A percentile compares a stretch with the other conserved stretches of the same genome.
phyloP scores from a whole-genome alignment of 2,888 invertebrate species.

The Acronicta leporina region DNA sequence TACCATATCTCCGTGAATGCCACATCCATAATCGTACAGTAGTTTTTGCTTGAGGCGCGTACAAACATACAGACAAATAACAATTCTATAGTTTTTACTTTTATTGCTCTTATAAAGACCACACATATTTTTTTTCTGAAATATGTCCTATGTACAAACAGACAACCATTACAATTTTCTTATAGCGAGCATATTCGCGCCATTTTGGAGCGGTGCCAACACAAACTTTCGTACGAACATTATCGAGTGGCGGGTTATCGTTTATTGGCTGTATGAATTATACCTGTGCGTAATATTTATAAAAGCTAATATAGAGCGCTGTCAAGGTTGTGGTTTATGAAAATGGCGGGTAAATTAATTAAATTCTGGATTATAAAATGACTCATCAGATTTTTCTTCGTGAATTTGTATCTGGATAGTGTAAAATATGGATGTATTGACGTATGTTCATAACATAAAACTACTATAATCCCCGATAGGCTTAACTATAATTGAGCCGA shows the following conservation, averaged over 20 bases:
- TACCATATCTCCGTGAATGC: too few relatives aligned
- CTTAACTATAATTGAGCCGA: too few relatives aligned
- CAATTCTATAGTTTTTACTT: too few relatives aligned
- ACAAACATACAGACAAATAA: too few relatives aligned
- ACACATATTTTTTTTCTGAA: too few relatives aligned
- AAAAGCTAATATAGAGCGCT: constrained; percentile 41
- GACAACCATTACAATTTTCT: constrained; percentile 30
- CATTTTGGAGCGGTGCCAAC: constrained; percentile 44
- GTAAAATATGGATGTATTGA: too few relatives aligned
- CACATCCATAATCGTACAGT: too few relatives aligned
- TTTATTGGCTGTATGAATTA: constrained; percentile 53
- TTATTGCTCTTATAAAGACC: too few relatives aligned
- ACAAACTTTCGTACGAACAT: constrained; percentile 45
- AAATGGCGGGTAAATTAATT: constrained; percentile 39
- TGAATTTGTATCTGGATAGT: not conserved
- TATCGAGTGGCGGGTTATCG: constrained; percentile 56
- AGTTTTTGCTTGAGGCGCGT: too few relatives aligned
- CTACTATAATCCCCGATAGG: too few relatives aligned
- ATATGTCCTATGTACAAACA: constrained; percentile 4
- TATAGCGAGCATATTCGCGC: constrained; percentile 29
- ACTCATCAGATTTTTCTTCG: constrained; percentile 13
- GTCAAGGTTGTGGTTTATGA: constrained; percentile 45
- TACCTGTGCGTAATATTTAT: constrained; percentile 51
- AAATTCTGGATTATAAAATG: constrained; percentile 12
- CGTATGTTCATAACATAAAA: too few relatives aligned